Conservation (phyloP, 2,797 vertebrate species). For the Crax fasciolata region DNA sequence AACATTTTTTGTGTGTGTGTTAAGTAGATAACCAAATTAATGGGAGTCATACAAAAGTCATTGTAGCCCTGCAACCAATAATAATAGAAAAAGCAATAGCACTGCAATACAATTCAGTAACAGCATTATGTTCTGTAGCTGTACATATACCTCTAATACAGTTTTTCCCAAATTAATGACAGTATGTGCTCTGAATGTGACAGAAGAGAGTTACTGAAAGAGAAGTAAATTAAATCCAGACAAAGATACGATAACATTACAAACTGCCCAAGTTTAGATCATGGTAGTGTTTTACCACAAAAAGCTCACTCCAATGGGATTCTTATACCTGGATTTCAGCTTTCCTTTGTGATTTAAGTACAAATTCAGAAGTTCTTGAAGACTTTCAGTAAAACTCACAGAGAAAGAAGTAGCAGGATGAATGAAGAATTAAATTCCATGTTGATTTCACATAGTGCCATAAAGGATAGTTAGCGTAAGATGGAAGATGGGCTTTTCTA, state of each 20-base stretch:
- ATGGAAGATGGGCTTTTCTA: not conserved
- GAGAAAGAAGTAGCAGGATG: not conserved
- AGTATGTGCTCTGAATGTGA: not conserved
- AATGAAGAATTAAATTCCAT: not conserved
- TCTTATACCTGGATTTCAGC: not conserved
- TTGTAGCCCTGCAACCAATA: not conserved
- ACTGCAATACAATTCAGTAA: not conserved
- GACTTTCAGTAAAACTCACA: not conserved
- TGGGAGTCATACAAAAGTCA: slow-evolving; percentile 1
- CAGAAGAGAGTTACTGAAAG: not conserved
- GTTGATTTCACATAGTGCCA: not conserved
- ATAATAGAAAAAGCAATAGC: slow-evolving; percentile 22
- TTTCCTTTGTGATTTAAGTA: not conserved
- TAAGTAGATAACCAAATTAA: slow-evolving; percentile 25
- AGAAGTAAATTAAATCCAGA: slow-evolving; percentile 32
- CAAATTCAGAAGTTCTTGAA: not conserved
- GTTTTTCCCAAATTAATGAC: slow-evolving; percentile 31
- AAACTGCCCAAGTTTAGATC: not conserved
- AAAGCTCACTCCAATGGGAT: not conserved
- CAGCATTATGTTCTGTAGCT: not conserved
- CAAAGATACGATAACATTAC: not conserved
- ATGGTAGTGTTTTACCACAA: not conserved
- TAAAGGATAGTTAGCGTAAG: not conserved
- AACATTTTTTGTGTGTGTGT: not conserved
- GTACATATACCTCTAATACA: not conserved